Conservation (phyloP, 2,888 invertebrate genomes). For the Germaria angustata region DNA sequence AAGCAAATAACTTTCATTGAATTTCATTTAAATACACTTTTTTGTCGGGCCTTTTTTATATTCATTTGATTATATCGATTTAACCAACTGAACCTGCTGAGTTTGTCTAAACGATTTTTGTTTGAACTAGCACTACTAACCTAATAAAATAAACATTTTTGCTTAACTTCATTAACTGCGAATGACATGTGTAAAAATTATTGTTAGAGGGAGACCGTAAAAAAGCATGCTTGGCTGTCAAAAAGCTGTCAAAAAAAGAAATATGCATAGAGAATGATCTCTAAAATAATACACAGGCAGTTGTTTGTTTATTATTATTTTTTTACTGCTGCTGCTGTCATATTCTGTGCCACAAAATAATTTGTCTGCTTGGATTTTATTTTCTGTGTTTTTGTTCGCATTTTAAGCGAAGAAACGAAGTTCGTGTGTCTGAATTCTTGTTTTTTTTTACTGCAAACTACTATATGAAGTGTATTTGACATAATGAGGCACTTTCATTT, state of each 20-base stretch:
- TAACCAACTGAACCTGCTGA: constrained; percentile 18
- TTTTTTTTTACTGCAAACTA: constrained; percentile 25
- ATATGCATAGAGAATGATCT: constrained; percentile 71
- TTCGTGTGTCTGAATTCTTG: constrained; percentile 32
- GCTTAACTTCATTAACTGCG: constrained; percentile 57
- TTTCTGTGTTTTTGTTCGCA: constrained; percentile 20
- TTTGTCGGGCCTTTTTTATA: background rate
- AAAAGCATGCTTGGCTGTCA: constrained; percentile 74
- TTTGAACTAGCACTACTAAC: constrained; percentile 39
- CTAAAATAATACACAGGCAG: constrained; percentile 67
- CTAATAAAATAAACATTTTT: constrained; percentile 48
- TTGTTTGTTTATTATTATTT: constrained; percentile 23
- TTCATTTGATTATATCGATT: constrained; percentile 11
- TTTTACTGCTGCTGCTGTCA: background rate
- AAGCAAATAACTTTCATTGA: too few relatives aligned
- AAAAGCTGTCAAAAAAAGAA: constrained; percentile 72
- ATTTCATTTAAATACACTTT: too few relatives aligned
- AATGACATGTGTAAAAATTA: constrained; percentile 57
- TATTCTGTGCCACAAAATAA: constrained; percentile 49
- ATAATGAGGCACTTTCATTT: constrained; percentile 69
- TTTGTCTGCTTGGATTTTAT: constrained; percentile 60
- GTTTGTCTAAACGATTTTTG: constrained; percentile 13
- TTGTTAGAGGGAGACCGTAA: constrained; percentile 21
- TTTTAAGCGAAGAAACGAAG: constrained; percentile 44
- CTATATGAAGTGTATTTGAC: constrained; percentile 64